Evolutionary conservation across 2,113 vertebrate species (phyloP), one percentile per base, ranked within the genome.

Genomic region (Heterochromis multidens): DNA sequence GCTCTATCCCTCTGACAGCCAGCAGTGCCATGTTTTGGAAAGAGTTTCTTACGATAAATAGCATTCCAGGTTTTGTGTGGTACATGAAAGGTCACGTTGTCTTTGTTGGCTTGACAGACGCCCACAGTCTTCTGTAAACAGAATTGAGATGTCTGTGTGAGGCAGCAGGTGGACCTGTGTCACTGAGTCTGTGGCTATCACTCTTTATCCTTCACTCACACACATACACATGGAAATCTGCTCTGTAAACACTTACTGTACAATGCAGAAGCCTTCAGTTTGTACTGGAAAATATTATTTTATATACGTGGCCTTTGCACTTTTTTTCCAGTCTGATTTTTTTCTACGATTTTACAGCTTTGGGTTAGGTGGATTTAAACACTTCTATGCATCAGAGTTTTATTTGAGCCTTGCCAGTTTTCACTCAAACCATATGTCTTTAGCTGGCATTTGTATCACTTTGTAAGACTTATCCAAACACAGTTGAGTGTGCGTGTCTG

Each of bases 401-500:
- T 90, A 92, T 92, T 90, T 90, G 84, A 91, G 86, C 81, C 87
- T 84, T 85, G 60, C 87, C 87, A 92, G 88, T 86, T 90, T 88
- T 92, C 84, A 87, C 88, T 91, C 85, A 89, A 89, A 87, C 86
- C 89, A 89, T 87, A 91, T 86, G 86, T 95, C 90, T 92, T 87
- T 67, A 79, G 70, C 81, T 94, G 90, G 88, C 91, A 86, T 92
- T 90, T 93, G 89, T 94, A 89, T 94, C 89, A 83, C 83, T 86
- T 59, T 93, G 94, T 93, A 90, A 72, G 86, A 85, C 89, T 89
- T 94, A 85, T 93, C 94, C 85, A 95, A 95, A 95, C 95, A 94
- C 85, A 80, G 89, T 89, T 89, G 89, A 88, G 89, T 88, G 89
- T 89, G 86, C 86, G 82, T 83, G 76, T 89, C 25, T 90, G 91